phyloP scores from a whole-genome alignment of 1,140 invertebrate species.

The Megathymus violae region DNA sequence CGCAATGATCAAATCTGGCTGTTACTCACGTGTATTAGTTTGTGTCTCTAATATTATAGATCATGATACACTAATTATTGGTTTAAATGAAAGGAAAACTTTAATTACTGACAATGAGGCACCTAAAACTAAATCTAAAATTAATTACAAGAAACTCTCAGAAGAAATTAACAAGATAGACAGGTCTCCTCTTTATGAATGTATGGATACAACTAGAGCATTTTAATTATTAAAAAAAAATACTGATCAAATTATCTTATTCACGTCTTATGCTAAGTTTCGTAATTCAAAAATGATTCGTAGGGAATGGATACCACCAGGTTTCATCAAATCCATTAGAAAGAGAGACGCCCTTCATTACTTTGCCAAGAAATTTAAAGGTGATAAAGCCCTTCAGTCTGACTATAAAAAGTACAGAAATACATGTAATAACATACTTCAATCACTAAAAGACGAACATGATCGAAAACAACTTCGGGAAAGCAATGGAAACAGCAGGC shows the following conservation, averaged over 20 bases:
- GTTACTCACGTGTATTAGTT: neutral
- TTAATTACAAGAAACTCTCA: too few species aligned
- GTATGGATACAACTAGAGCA: too few species aligned
- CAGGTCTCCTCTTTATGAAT: too few species aligned
- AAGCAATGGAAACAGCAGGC: neutral
- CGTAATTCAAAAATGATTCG: neutral
- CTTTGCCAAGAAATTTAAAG: neutral
- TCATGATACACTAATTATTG: too few species aligned
- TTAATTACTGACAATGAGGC: too few species aligned
- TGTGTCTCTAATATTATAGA: too few species aligned
- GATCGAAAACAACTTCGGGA: neutral
- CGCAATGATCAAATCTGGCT: neutral
- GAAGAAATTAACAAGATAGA: too few species aligned
- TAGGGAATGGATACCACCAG: neutral
- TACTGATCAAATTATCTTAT: neutral
- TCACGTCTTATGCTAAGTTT: neutral
- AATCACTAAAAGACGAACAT: neutral
- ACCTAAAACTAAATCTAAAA: too few species aligned
- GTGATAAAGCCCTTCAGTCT: neutral
- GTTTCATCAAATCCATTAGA: neutral
- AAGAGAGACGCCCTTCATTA: slow-evolving; percentile 3
- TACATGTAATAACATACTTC: neutral
- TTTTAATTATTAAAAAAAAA: too few species aligned
- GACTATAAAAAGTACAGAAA: slow-evolving; percentile 11
- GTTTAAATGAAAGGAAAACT: too few species aligned